Evolutionary conservation across 2,113 vertebrate genomes (phyloP).

Genomic region (Rhabdomys dilectus): DNA sequence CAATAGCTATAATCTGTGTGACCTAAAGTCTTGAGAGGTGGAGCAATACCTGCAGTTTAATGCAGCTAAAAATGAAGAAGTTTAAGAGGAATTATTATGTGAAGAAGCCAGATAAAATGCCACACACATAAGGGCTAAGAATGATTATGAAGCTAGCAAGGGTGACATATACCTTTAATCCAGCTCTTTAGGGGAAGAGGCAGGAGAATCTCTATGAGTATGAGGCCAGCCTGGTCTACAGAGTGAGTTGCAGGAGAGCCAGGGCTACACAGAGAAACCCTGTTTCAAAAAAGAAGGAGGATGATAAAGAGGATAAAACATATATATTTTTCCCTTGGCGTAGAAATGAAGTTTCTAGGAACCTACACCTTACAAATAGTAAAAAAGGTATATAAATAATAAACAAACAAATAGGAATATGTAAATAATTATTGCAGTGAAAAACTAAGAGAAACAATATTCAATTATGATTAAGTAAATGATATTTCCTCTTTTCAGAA

Average conservation of each 20-base stretch:
- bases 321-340: not conserved
- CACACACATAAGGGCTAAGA: constrained; percentile 1
- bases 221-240: not conserved
- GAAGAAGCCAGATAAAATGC: constrained; percentile 12
- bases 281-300: not conserved
- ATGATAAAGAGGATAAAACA: not conserved
- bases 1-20: not conserved
- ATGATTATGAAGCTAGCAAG: not conserved
- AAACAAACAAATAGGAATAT: not conserved
- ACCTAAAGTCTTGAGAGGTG: not conserved
- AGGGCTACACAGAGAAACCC: not conserved
- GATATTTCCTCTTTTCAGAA: not conserved
- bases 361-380: not conserved
- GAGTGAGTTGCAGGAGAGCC: not conserved
- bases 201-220: not conserved
- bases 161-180: no score
- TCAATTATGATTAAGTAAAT: constrained; percentile 40
- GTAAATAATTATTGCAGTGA: constrained; percentile 1
- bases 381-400: not conserved
- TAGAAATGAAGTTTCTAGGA: constrained; percentile 4
- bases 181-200: no score
- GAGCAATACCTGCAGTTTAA: not conserved
- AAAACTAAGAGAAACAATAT: constrained; percentile 32
- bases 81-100: not conserved
- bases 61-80: not conserved